These are phyloP conservation scores for Tipula confusa DNA, from an alignment of 2,888 invertebrate species.

Conservation along the genomic window DNA sequence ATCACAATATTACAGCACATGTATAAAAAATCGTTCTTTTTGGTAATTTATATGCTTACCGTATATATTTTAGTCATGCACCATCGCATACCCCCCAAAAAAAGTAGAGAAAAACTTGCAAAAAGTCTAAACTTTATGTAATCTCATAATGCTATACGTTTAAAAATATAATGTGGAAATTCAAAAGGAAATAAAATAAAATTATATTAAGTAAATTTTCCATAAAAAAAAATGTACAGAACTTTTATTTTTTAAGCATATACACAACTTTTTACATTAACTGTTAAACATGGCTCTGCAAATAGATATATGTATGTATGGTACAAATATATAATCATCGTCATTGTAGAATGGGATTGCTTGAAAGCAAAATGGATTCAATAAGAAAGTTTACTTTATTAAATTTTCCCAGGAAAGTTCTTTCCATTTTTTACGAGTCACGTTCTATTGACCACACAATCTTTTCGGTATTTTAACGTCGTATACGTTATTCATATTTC, in stretches of 20 bases:
- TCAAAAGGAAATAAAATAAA: not conserved
- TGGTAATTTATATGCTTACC: not conserved
- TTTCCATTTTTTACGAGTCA: too few relatives aligned
- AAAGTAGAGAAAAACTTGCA: not conserved
- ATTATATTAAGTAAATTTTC: not conserved
- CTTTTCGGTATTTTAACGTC: too few relatives aligned
- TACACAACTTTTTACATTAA: not conserved
- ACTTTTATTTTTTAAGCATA: too few relatives aligned
- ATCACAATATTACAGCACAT: too few relatives aligned
- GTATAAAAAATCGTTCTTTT: not conserved
- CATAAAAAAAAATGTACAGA: too few relatives aligned
- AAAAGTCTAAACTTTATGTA: not conserved
- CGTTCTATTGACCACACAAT: too few relatives aligned
- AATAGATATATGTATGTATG: not conserved
- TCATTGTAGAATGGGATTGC: too few relatives aligned
- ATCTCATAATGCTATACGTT: not conserved
- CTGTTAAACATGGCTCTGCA: not conserved
- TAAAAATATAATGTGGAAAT: not conserved
- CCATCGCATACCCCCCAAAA: not conserved
- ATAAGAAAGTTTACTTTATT: too few relatives aligned
- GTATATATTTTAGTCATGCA: not conserved
- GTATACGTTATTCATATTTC: too few relatives aligned
- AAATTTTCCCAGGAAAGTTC: too few relatives aligned
- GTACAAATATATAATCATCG: too few relatives aligned
- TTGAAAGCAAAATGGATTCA: too few relatives aligned